Base-by-base conservation (phyloP, 1,140 invertebrate species). In the Panagrolaimus sp. region DNA sequence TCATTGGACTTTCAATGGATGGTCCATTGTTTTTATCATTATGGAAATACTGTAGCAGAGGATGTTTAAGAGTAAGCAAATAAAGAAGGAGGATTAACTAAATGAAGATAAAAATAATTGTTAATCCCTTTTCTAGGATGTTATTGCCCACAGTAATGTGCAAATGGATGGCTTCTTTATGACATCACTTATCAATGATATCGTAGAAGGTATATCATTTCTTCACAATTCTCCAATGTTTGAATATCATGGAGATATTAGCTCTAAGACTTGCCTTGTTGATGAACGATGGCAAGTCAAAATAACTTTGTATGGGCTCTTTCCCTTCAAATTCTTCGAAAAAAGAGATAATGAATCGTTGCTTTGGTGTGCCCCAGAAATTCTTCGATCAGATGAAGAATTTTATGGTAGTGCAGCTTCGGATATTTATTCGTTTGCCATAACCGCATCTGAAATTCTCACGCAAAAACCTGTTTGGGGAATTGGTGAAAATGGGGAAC, bases 361-460 rank as follows among this genome's bases (percentile, higher is more conserved):
- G 17, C 14, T 64, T 28, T 64, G 63, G 63, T 43, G 28, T 12
- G 63, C 63, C 5, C 63, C 63, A 15, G 63, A 64, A 17, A 43
- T 43, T 28, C 15, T 64, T 2, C 6, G 52, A 58, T 26, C 14
- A 17, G 4, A 62, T 46, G 38, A 32, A 65, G 52, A 58, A 12
- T 38, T 45, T 44, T 73, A 86, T 76, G 91, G 91, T 48, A 89
- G 90, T 7, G 91, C 91, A 84, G 84, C 89, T 0, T 93, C 89
- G 0, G 93, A 95, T 84, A 90, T 94, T 66, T 95, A 92, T 84
- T 91, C 90, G 71, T 93, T 95, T 81, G 91, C 89, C 28, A 94
- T 95, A 72, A 89, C 94, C 71, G 89, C 94, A 88, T 91, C 93
- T 83, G 92, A 95, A 85, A 90, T 94, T 0, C 89, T 94, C 47